phyloP scores from a whole-genome alignment of 2,797 vertebrate genomes.

The Mycteria americana region DNA sequence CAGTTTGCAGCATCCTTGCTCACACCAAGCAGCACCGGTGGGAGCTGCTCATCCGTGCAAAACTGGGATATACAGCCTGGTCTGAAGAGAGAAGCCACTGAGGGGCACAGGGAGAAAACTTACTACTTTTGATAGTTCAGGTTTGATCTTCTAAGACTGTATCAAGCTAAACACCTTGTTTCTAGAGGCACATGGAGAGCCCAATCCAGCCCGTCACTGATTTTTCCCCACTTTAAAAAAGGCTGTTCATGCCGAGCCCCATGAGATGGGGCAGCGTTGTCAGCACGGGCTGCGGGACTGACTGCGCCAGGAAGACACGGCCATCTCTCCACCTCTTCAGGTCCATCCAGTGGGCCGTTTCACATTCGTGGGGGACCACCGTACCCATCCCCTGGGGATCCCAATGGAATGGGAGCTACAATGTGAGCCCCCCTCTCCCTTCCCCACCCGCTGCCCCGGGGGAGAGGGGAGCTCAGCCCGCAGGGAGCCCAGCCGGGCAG shows the following conservation, averaged over 20 bases:
- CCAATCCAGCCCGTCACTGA: background rate
- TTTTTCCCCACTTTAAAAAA: background rate
- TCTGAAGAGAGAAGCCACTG: background rate
- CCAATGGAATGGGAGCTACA: background rate
- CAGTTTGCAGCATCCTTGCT: background rate
- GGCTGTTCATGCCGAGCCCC: background rate
- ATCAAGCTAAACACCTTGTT: fast-evolving
- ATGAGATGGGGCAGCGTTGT: background rate
- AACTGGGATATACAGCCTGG: background rate
- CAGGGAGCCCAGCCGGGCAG: background rate
- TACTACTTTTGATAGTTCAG: background rate
- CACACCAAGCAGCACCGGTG: background rate
- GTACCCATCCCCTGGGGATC: background rate
- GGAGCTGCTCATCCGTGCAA: background rate
- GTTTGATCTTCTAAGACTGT: background rate
- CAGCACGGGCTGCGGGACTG: background rate
- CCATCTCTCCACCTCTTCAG: background rate
- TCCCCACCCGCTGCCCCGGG: background rate
- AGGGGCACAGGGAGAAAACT: background rate
- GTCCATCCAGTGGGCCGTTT: background rate
- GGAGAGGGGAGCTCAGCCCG: background rate
- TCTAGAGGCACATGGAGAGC: background rate
- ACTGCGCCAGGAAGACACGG: fast-evolving
- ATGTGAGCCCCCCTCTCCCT: too few species aligned
- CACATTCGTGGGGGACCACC: background rate